Evolutionary conservation across 2,888 invertebrate genomes (phyloP).

Genomic region (Lacanobia wlatinum): DNA sequence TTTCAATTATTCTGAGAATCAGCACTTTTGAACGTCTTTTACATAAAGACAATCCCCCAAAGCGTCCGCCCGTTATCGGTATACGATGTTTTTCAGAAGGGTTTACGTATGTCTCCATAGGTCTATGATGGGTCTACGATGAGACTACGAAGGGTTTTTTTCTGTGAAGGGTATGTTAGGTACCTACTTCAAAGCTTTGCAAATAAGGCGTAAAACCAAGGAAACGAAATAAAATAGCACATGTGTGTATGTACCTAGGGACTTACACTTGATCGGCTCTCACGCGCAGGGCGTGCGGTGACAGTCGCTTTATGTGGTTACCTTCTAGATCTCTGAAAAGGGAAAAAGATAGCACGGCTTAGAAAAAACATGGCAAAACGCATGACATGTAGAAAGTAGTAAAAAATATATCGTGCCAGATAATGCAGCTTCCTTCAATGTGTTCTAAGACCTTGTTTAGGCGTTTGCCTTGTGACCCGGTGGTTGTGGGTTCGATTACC

Average conservation of each 20-base stretch:
- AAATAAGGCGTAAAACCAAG: conserved; percentile 51
- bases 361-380: not conserved
- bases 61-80: too few species aligned
- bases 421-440: too few species aligned
- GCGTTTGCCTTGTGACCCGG: too few species aligned
- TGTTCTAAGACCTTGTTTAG: too few species aligned
- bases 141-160: not conserved
- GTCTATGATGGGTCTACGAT: not conserved
- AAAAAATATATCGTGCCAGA: too few species aligned
- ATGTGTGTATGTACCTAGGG: conserved; percentile 80
- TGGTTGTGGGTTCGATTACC: too few species aligned
- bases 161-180: not conserved
- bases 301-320: conserved; percentile 92
- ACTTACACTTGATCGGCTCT: conserved; percentile 95
- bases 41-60: too few species aligned
- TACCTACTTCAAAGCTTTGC: not conserved
- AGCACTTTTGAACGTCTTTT: too few species aligned
- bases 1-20: too few species aligned
- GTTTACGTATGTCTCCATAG: too few species aligned
- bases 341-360: conserved; percentile 35
- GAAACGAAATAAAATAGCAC: conserved; percentile 69
- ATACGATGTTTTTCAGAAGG: not conserved
- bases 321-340: conserved; percentile 93
- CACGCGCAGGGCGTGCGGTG: conserved; percentile 92
- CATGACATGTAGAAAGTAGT: too few species aligned